phyloP scores from a whole-genome alignment of 53 echinoderm and acorn worm species.

The Arbacia lixula region DNA sequence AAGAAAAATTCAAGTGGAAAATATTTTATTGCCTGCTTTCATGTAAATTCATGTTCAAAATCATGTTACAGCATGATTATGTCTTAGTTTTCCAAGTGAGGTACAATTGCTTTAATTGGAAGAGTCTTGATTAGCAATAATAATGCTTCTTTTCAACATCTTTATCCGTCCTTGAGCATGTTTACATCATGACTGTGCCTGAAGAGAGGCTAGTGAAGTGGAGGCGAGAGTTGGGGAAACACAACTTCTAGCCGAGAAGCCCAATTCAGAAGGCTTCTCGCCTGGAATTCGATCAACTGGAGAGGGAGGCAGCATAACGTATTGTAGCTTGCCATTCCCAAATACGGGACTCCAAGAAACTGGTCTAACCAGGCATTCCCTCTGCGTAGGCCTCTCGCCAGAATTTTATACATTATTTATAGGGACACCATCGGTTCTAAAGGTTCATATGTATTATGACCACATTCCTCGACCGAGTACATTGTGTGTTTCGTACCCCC shows the following conservation, averaged over 20 bases:
- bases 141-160: too few species aligned
- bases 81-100: too few species aligned
- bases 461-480: constrained; percentile 50
- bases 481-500: constrained; percentile 43
- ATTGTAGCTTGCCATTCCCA: constrained; percentile 50
- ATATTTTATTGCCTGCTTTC: too few species aligned
- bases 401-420: constrained; percentile 65
- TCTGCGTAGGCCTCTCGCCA: constrained; percentile 45
- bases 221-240: background rate
- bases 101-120: too few species aligned
- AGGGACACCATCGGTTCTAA: constrained; percentile 51
- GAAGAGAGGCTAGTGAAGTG: background rate
- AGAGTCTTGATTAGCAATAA: too few species aligned
- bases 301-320: constrained; percentile 50
- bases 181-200: too few species aligned
- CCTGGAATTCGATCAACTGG: constrained; percentile 52
- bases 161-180: too few species aligned
- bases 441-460: constrained; percentile 59
- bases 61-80: too few species aligned
- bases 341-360: constrained; percentile 63
- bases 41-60: too few species aligned
- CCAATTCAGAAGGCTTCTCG: constrained; percentile 48
- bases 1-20: too few species aligned
- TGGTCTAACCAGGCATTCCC: constrained; percentile 54
- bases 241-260: constrained; percentile 43